These are phyloP conservation scores for Oreotrochilus melanogaster DNA, from an alignment of 2,113 vertebrate species.

Conservation along the genomic window DNA sequence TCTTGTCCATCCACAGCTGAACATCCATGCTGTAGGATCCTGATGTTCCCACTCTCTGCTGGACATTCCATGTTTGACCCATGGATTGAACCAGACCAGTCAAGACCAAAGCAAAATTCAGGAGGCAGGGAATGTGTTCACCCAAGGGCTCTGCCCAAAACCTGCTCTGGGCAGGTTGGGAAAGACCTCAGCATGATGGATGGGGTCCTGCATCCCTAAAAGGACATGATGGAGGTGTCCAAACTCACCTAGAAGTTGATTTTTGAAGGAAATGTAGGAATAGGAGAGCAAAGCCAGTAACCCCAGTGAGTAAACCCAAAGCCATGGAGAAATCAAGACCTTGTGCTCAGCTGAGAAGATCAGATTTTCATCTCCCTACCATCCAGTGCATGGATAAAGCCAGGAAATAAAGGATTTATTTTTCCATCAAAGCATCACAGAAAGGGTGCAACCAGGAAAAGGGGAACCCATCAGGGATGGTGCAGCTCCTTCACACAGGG, in stretches of 20 bases:
- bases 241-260: neutral
- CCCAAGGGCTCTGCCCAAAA: neutral
- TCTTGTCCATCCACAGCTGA: neutral
- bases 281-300: neutral
- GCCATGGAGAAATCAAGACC: neutral
- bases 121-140: neutral
- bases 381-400: fast-evolving
- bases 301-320: neutral
- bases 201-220: neutral
- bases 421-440: neutral
- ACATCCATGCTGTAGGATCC: neutral
- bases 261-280: neutral
- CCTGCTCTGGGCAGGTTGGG: neutral
- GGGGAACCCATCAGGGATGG: neutral
- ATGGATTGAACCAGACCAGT: neutral
- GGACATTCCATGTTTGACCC: neutral
- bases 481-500: no score
- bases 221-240: neutral
- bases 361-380: neutral
- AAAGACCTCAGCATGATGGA: neutral
- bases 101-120: neutral
- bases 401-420: neutral
- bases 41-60: neutral
- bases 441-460: neutral
- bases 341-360: neutral